Base-by-base conservation (phyloP, 2,888 invertebrate species). In the Nebria brevicollis region DNA sequence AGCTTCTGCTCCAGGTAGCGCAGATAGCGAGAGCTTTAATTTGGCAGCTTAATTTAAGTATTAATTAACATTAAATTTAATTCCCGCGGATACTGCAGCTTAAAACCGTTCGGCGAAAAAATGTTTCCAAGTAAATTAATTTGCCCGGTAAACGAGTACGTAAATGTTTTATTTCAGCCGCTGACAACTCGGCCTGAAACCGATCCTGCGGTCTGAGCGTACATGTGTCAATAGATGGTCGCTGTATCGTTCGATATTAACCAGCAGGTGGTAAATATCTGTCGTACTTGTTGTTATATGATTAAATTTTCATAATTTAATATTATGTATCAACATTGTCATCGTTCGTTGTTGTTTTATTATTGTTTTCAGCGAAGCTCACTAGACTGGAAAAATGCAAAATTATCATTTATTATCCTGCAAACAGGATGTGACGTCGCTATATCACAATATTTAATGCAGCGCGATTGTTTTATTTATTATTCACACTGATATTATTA, bases 281-380 rank as follows among this genome's bases (percentile, higher is more conserved):
- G 54, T 54, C 54, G 13, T 54, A 54, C 54, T 54, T 54, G 54
- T 54, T 54, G 13, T 54, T 13, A 7, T 54, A 54, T 54, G 54
- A 54, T 54, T 54, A 54, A 54, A 54, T 54, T 54, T 54, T 54
- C 54, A 54, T 54, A 54, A 54, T 54, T 54, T 54, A 54, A 54
- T 54, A 54, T 54, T 54, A 13, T 54, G 54, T 54, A 54, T 54
- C 11, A 54, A 54, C 54, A 54, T 54, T 54, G 54, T 54, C 54
- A 54, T 8, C 7, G 54, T 54, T 54, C 54, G 54, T 54, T 54
- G 54, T 54, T 54, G 54, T 54, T 54, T 54, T 54, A 54, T 54
- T 54, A 54, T 54, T 54, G 54, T 54, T 54, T 54, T 13, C 54
- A 54, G 54, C 54, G 13, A 6, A 54, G 7, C 54, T 7, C 54